Percentiles rank a stretch among this genome's conserved stretches.
Evolutionary conservation across 2,888 invertebrate species (phyloP).

Genomic region (Ophraella communa): DNA sequence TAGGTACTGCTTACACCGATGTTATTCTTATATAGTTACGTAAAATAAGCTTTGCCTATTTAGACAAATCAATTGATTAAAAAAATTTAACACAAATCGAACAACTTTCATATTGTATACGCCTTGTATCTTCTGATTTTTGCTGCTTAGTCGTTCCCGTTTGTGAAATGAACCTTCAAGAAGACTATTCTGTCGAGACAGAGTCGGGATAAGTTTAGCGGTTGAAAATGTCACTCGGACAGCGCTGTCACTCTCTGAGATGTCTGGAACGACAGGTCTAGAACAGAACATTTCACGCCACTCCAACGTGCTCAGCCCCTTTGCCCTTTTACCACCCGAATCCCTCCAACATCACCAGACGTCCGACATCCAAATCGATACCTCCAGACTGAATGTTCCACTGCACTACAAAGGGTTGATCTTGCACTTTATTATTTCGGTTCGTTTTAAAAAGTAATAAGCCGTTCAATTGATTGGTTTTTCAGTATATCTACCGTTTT

Average conservation of each 20-base stretch:
- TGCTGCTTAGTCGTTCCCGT: slow-evolving; percentile 16
- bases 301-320: slow-evolving; percentile 32
- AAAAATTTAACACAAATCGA: no score
- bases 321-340: background rate
- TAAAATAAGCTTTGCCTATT: no score
- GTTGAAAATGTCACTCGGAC: slow-evolving; percentile 50
- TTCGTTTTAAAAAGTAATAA: background rate
- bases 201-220: slow-evolving; percentile 30
- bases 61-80: no score
- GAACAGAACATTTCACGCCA: slow-evolving; percentile 43
- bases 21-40: no score
- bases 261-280: slow-evolving; percentile 53
- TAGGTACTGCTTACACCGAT: no score
- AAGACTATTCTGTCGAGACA: slow-evolving; percentile 20
- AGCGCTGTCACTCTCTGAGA: slow-evolving; percentile 54
- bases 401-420: slow-evolving; percentile 28
- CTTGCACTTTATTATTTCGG: slow-evolving; percentile 24
- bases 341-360: slow-evolving; percentile 2
- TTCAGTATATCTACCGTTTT: background rate
- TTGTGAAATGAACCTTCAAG: slow-evolving; percentile 3
- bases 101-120: background rate
- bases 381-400: slow-evolving; percentile 34
- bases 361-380: slow-evolving; percentile 40
- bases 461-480: background rate
- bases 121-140: background rate